These are phyloP conservation scores for Chondrilla cf. caribensis DNA, from an alignment of 37 sponge, comb jelly and placozoan genomes.

Conservation along the genomic window DNA sequence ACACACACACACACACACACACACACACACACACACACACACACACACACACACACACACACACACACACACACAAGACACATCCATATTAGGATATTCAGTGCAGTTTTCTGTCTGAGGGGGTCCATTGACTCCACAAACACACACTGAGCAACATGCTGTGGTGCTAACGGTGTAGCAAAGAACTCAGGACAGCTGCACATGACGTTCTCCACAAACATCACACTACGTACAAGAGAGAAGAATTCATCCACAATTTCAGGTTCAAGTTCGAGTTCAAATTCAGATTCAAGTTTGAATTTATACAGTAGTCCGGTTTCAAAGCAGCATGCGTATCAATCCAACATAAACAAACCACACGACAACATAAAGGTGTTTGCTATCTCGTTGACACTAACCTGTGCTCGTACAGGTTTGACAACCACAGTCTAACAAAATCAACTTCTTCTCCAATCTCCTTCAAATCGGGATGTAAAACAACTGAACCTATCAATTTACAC, in stretches of 20 bases:
- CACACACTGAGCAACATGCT: not conserved
- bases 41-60: no score
- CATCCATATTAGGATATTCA: not conserved
- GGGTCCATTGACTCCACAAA: slow-evolving; percentile 16
- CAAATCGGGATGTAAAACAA: not conserved
- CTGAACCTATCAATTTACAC: not conserved
- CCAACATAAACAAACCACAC: no score
- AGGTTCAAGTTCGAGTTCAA: not conserved
- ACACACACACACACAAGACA: no score
- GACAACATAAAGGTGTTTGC: no score
- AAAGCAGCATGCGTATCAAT: no score
- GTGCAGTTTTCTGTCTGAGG: not conserved
- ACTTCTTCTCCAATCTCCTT: slow-evolving; percentile 24
- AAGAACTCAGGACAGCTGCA: slow-evolving; percentile 9
- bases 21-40: no score
- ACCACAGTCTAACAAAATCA: not conserved
- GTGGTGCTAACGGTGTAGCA: not conserved
- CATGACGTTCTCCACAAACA: slow-evolving; percentile 3
- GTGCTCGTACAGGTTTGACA: slow-evolving; percentile 23
- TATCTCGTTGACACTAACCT: no score
- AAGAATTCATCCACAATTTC: not conserved
- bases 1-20: no score
- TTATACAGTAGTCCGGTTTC: no score
- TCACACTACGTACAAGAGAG: not conserved
- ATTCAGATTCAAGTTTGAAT: no score